A percentile compares a stretch with the other conserved stretches of the same genome.
phyloP scores from a whole-genome alignment of 1,140 invertebrate genomes.

The Zelostemma sp. region DNA sequence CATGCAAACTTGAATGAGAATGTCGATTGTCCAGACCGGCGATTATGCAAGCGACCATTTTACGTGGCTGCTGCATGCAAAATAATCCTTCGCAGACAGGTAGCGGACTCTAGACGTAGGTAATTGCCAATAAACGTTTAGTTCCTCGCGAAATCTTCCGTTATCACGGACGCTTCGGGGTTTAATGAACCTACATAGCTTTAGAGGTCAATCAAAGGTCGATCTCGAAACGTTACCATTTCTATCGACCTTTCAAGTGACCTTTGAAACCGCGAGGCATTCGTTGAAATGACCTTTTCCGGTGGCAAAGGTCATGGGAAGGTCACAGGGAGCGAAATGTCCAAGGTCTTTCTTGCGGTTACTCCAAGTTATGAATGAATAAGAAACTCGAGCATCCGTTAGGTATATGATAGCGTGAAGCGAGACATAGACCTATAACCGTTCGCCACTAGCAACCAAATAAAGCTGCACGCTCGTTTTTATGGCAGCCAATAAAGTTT shows the following conservation, averaged over 20 bases:
- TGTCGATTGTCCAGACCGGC: slow-evolving; percentile 1
- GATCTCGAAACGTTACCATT: neutral
- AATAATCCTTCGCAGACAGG: slow-evolving; percentile 23
- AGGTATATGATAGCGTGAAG: slow-evolving; percentile 35
- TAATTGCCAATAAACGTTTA: neutral
- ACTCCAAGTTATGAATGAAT: slow-evolving; percentile 39
- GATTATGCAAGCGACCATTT: slow-evolving; percentile 29
- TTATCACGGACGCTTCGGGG: neutral
- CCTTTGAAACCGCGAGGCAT: no score
- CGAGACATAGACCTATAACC: slow-evolving; percentile 44
- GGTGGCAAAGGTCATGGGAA: no score
- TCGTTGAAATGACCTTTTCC: no score
- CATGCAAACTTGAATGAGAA: slow-evolving; percentile 22
- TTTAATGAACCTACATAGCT: neutral
- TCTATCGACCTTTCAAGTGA: neutral
- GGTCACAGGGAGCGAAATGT: neutral
- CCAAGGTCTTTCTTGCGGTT: slow-evolving; percentile 2
- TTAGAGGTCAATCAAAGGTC: neutral
- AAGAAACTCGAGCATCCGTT: slow-evolving; percentile 26
- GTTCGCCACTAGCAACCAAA: slow-evolving; percentile 55
- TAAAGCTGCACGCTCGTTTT: slow-evolving; percentile 68
- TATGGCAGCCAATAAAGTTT: slow-evolving; percentile 70
- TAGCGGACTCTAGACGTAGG: neutral
- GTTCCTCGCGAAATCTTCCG: neutral
- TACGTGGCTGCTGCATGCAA: slow-evolving; percentile 26